A percentile compares a stretch with the other conserved stretches of the same genome.
Evolutionary conservation across 2,113 vertebrate species (phyloP).

Genomic region (Narcine bancroftii): DNA sequence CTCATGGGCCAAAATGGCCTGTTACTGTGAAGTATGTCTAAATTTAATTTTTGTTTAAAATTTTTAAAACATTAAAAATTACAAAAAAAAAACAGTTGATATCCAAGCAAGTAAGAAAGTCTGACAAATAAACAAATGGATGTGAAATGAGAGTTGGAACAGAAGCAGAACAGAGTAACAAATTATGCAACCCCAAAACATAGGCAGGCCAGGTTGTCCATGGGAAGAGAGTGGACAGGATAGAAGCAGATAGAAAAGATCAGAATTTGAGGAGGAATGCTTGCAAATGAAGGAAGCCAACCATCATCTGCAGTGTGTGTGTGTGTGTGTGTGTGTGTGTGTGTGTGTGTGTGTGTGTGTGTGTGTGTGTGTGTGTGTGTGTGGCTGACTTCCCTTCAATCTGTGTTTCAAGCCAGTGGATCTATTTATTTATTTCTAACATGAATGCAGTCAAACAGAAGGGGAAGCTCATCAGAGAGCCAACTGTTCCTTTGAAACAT

Average conservation of each 20-base stretch:
- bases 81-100: neutral
- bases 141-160: neutral
- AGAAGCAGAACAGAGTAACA: neutral
- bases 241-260: neutral
- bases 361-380: too few species aligned
- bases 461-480: slow-evolving; percentile 14
- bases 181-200: neutral
- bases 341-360: too few species aligned
- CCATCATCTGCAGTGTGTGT: neutral
- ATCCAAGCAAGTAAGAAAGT: neutral
- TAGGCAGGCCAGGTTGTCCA: neutral
- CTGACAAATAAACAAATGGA: neutral
- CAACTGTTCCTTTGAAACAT: slow-evolving; percentile 5
- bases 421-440: neutral
- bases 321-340: too few species aligned
- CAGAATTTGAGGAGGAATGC: neutral
- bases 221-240: neutral
- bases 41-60: too few species aligned
- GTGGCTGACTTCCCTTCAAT: neutral
- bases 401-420: slow-evolving; percentile 13
- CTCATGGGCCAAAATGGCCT: too few species aligned
- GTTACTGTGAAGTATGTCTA: too few species aligned
- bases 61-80: too few species aligned
- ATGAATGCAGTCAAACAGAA: slow-evolving; percentile 20
- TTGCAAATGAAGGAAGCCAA: neutral